Evolutionary conservation across 2,113 vertebrate species (phyloP).

Genomic region (Grallaria varia): DNA sequence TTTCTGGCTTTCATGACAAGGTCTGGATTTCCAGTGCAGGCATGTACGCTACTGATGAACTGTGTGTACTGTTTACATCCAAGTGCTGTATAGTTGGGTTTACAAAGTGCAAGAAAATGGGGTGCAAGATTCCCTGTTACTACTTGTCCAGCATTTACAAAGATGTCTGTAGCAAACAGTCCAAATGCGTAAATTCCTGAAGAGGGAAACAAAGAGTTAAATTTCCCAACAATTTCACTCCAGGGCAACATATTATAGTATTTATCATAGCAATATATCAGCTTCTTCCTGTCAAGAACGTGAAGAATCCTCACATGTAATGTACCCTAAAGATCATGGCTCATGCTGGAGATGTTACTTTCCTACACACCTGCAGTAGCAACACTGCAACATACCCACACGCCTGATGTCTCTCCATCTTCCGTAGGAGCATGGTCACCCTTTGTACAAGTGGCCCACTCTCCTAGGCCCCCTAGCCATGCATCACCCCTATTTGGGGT

Average conservation of each 20-base stretch:
- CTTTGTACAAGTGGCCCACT: background rate
- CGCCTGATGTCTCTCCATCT: background rate
- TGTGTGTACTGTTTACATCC: conserved; percentile 93
- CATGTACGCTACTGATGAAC: conserved; percentile 93
- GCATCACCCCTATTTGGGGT: background rate
- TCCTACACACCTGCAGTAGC: background rate
- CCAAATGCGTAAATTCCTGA: conserved; percentile 97
- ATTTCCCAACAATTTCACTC: background rate
- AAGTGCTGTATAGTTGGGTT: conserved; percentile 95
- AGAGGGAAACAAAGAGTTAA: conserved; percentile 58
- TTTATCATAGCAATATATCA: background rate
- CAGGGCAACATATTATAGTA: background rate
- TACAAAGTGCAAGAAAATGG: conserved; percentile 95
- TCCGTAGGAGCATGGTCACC: accelerated
- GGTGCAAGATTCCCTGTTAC: conserved; percentile 96
- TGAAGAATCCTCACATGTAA: background rate
- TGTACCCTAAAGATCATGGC: background rate
- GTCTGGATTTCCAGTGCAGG: conserved; percentile 93
- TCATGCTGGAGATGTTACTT: background rate
- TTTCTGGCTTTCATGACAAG: conserved; percentile 91
- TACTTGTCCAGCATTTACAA: conserved; percentile 97
- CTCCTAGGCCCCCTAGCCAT: background rate
- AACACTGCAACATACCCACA: background rate
- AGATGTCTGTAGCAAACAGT: conserved; percentile 97
- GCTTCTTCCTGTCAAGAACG: background rate